Conservation (phyloP, 2,797 vertebrate species). For the Lepidocolaptes lacrymiger region DNA sequence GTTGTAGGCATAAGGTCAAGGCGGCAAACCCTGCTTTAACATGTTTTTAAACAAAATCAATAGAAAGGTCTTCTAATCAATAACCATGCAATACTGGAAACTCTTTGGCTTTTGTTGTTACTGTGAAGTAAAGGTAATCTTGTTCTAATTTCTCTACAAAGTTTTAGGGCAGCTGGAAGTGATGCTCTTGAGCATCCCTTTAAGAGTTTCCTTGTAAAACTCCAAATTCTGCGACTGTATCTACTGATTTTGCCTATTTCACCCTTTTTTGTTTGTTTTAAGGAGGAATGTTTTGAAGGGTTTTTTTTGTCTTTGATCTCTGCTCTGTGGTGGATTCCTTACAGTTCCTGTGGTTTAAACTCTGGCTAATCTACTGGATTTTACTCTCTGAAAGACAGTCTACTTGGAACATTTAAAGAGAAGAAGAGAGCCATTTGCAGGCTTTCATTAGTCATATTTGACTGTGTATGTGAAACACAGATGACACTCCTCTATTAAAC, state of each 20-base stretch:
- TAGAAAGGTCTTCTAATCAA: not conserved
- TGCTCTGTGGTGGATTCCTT: not conserved
- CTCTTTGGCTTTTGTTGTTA: not conserved
- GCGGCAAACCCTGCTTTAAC: not conserved
- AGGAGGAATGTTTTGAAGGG: not conserved
- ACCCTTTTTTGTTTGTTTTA: not conserved
- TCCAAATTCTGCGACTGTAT: not conserved
- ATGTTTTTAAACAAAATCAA: not conserved
- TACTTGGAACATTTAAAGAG: not conserved
- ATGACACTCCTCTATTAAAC: not conserved
- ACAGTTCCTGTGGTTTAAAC: not conserved
- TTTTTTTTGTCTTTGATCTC: not conserved
- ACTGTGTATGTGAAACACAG: not conserved
- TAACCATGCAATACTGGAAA: not conserved
- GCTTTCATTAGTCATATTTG: not conserved
- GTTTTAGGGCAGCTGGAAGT: not conserved
- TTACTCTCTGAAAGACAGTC: not conserved
- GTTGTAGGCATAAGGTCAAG: not conserved
- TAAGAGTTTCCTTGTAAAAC: not conserved
- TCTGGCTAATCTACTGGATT: not conserved
- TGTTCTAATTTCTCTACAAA: not conserved
- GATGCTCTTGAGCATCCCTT: not conserved
- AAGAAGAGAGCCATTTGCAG: not conserved
- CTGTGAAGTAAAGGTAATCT: not conserved
- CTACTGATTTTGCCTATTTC: not conserved